Percentiles rank a stretch among this genome's conserved stretches.
Conservation (phyloP, 2,797 vertebrate genomes). For the Microctenopoma steveboyesi region DNA sequence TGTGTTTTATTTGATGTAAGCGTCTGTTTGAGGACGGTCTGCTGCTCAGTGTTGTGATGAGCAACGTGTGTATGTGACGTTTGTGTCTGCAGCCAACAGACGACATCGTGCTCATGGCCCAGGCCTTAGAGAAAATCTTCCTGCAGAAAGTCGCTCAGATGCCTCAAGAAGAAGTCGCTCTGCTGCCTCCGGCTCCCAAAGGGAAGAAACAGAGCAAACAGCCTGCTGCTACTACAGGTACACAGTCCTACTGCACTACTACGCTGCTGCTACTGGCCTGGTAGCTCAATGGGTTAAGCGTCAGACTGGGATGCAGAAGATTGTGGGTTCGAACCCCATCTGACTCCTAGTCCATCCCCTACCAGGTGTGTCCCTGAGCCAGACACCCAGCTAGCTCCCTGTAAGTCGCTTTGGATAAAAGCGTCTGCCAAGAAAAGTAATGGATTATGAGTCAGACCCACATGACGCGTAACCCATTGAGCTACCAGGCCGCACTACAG, state of each 20-base stretch:
- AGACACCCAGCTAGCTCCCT: too few relatives aligned
- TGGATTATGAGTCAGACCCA: too few relatives aligned
- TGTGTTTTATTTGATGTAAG: too few relatives aligned
- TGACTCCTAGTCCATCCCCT: too few relatives aligned
- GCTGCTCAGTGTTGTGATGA: fast-evolving
- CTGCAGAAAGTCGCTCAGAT: slow-evolving; percentile 98
- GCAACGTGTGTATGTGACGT: not conserved
- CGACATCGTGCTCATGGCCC: slow-evolving; percentile 98
- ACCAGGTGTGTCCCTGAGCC: too few relatives aligned
- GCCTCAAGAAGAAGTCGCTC: slow-evolving; percentile 96
- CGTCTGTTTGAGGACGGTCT: not conserved
- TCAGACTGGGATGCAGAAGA: too few relatives aligned
- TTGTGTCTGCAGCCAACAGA: slow-evolving; percentile 89
- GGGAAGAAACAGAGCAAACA: slow-evolving; percentile 92
- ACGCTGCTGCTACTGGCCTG: slow-evolving; percentile 15
- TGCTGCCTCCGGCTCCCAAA: slow-evolving; percentile 93
- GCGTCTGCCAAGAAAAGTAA: too few relatives aligned
- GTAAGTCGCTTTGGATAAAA: too few relatives aligned
- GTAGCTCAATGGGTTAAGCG: too few relatives aligned
- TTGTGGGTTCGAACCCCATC: too few relatives aligned
- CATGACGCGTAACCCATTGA: too few relatives aligned
- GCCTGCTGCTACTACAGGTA: slow-evolving; percentile 72
- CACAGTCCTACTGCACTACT: not conserved
- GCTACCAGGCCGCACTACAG: not conserved
- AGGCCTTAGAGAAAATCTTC: slow-evolving; percentile 98